phyloP scores from a whole-genome alignment of 2,888 invertebrate species.

The Phortica magna region DNA sequence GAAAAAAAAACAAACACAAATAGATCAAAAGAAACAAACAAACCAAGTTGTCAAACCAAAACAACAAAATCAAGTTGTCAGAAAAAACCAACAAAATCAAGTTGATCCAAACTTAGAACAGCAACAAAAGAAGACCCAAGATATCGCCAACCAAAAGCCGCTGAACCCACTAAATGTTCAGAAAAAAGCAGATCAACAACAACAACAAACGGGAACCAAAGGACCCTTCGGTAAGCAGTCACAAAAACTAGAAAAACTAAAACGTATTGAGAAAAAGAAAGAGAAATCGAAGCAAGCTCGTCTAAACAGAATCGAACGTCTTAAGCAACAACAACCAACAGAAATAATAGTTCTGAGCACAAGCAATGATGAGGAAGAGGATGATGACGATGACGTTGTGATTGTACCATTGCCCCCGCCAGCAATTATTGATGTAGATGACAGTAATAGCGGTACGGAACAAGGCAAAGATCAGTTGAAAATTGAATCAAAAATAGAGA shows the following conservation, averaged over 20 bases:
- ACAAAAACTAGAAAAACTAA: constrained; percentile 64
- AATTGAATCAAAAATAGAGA: neutral
- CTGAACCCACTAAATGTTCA: neutral
- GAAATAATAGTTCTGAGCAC: constrained; percentile 62
- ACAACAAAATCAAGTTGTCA: constrained; percentile 29
- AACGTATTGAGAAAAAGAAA: constrained; percentile 65
- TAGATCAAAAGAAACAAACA: constrained; percentile 8
- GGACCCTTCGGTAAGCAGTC: constrained; percentile 65
- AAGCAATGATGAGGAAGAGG: constrained; percentile 54
- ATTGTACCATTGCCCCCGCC: constrained; percentile 69
- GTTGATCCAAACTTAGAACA: constrained; percentile 15
- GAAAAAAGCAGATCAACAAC: too few species aligned
- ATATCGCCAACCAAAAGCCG: neutral
- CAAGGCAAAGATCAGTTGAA: constrained; percentile 22
- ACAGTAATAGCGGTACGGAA: constrained; percentile 70
- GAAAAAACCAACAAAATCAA: neutral
- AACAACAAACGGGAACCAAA: constrained; percentile 23
- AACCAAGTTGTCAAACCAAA: constrained; percentile 9
- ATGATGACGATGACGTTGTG: constrained; percentile 71
- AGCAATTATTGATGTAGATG: constrained; percentile 69
- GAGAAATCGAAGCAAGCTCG: constrained; percentile 65
- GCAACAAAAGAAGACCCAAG: constrained; percentile 31
- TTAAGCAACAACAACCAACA: constrained; percentile 38
- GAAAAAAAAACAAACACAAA: constrained; percentile 18
- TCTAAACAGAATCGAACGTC: constrained; percentile 50